These are phyloP conservation scores for Phrynocephalus versicolor DNA, from an alignment of 2,113 vertebrate genomes.

Conservation along the genomic window DNA sequence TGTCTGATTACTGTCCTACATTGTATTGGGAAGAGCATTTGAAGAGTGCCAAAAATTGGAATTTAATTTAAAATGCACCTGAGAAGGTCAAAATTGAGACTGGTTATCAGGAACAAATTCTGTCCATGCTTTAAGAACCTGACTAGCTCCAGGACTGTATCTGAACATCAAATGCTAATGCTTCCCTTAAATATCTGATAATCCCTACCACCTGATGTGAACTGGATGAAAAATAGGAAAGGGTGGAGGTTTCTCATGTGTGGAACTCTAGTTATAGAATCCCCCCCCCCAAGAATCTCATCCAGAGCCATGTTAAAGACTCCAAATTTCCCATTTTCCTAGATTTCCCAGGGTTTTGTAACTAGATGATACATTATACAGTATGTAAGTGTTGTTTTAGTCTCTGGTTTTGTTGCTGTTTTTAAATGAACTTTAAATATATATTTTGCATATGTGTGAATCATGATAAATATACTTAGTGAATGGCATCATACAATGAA, in stretches of 20 bases:
- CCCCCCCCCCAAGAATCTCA: too few species aligned
- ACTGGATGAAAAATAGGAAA: neutral
- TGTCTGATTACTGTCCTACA: too few species aligned
- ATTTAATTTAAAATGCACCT: too few species aligned
- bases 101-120: too few species aligned
- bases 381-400: neutral
- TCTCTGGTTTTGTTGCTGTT: neutral
- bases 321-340: neutral
- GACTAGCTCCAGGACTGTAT: too few species aligned
- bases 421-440: neutral
- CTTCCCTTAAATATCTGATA: too few species aligned
- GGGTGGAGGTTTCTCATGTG: neutral
- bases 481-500: neutral
- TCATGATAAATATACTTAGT: neutral
- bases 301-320: neutral
- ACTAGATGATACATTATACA: neutral
- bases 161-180: too few species aligned
- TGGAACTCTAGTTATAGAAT: neutral
- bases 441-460: neutral
- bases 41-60: too few species aligned
- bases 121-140: too few species aligned
- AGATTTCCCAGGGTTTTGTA: too few species aligned
- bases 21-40: too few species aligned
- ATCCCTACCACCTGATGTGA: neutral
- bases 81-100: too few species aligned